These are phyloP conservation scores for Pantherophis vulpinus DNA, from an alignment of 2,797 vertebrate species.

Conservation along the genomic window DNA sequence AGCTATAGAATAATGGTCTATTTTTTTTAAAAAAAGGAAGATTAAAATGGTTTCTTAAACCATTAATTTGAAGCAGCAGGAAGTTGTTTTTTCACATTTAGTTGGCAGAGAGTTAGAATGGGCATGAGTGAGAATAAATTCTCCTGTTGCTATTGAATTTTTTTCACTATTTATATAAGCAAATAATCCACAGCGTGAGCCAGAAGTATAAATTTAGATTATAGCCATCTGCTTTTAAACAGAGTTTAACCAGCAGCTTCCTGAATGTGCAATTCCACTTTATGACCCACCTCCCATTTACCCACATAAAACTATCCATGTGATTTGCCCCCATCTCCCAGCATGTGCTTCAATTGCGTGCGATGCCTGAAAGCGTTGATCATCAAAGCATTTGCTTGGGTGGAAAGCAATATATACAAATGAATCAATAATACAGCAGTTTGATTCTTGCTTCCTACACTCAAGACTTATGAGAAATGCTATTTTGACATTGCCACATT, in stretches of 20 bases:
- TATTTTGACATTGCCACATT: background rate
- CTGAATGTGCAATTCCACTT: background rate
- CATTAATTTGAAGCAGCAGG: background rate
- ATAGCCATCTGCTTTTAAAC: slow-evolving; percentile 3
- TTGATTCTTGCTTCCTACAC: slow-evolving; percentile 9
- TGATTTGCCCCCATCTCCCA: background rate
- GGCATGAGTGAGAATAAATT: background rate
- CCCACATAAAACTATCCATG: background rate
- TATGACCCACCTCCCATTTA: background rate
- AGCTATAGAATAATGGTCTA: background rate
- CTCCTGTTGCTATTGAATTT: background rate
- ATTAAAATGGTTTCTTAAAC: slow-evolving; percentile 8
- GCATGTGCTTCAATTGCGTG: background rate
- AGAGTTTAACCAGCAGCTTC: background rate
- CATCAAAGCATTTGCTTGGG: background rate
- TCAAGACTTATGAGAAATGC: background rate
- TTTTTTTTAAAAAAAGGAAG: background rate
- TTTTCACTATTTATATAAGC: slow-evolving; percentile 15
- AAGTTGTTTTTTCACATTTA: background rate
- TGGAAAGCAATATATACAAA: background rate
- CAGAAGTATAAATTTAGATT: slow-evolving; percentile 1
- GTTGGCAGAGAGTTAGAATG: background rate
- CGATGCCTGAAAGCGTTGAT: background rate
- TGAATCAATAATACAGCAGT: background rate
- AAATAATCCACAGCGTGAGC: background rate